A percentile compares a stretch with the other conserved stretches of the same genome.
phyloP scores from a whole-genome alignment of 2,888 invertebrate species.

The Pristionchus exspectatus region DNA sequence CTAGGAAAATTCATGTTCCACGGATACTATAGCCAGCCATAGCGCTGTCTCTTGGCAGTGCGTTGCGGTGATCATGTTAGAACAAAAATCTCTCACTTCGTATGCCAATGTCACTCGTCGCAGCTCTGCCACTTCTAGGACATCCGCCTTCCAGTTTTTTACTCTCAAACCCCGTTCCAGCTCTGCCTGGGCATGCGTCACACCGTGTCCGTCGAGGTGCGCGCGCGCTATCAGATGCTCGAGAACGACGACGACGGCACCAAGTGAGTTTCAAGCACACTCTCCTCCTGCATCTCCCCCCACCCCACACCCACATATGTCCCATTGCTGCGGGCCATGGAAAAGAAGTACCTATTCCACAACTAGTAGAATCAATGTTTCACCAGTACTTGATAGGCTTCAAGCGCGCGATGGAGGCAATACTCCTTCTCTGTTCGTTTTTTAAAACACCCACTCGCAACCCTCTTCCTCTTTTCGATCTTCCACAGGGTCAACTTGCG shows the following conservation, averaged over 20 bases:
- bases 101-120: no score
- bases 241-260: constrained; percentile 77
- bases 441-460: not conserved
- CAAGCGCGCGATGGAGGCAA: no score
- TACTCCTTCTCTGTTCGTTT: no score
- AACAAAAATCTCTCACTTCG: no score
- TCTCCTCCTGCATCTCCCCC: not conserved
- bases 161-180: constrained; percentile 60
- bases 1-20: not conserved
- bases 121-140: no score
- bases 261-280: not conserved
- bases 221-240: constrained; percentile 74
- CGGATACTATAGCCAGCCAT: not conserved
- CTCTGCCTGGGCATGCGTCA: constrained; percentile 74
- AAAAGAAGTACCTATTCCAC: not conserved
- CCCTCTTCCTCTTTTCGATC: not conserved
- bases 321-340: not conserved
- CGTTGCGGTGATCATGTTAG: not conserved
- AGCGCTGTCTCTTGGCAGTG: not conserved
- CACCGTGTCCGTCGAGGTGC: constrained; percentile 74
- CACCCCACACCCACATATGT: no score
- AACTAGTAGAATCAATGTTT: no score
- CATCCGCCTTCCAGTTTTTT: no score
- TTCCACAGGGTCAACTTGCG: not conserved
- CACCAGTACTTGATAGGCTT: no score